These are phyloP conservation scores for Polietes domitor DNA, from an alignment of 2,888 invertebrate species.

Conservation along the genomic window DNA sequence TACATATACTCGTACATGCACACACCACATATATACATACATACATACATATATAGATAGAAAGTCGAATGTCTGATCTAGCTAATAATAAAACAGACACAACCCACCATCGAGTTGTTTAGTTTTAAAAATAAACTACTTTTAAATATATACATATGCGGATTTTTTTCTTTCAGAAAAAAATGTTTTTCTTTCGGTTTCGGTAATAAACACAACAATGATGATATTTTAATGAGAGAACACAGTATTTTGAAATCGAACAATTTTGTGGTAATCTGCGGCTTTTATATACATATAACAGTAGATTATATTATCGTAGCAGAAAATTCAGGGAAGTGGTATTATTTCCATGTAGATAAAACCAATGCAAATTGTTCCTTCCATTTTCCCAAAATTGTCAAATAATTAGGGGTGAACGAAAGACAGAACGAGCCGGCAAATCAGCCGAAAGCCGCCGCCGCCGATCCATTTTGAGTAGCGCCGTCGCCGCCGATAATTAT, in stretches of 20 bases:
- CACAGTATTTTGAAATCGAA: background rate
- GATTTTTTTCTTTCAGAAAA: background rate
- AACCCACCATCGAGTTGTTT: constrained; percentile 10
- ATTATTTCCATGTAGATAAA: too few species aligned
- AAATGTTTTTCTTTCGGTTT: background rate
- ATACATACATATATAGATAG: background rate
- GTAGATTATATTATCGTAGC: too few species aligned
- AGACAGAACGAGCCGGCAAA: too few species aligned
- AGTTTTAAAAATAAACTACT: constrained; percentile 44
- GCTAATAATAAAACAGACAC: constrained; percentile 14
- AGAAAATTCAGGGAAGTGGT: too few species aligned
- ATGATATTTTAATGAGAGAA: background rate
- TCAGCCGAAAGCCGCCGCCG: too few species aligned
- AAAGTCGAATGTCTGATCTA: background rate
- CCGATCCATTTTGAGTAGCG: too few species aligned
- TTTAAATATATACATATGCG: constrained; percentile 34
- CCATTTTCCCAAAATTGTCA: too few species aligned
- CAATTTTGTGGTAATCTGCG: background rate
- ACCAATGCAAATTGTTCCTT: too few species aligned
- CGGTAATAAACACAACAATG: constrained; percentile 40
- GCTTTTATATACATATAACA: too few species aligned
- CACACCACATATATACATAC: background rate
- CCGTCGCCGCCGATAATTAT: too few species aligned
- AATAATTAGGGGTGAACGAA: too few species aligned
- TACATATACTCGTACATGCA: background rate